Evolutionary conservation across 2,888 invertebrate genomes (phyloP).

Genomic region (Euplagia quadripunctaria): DNA sequence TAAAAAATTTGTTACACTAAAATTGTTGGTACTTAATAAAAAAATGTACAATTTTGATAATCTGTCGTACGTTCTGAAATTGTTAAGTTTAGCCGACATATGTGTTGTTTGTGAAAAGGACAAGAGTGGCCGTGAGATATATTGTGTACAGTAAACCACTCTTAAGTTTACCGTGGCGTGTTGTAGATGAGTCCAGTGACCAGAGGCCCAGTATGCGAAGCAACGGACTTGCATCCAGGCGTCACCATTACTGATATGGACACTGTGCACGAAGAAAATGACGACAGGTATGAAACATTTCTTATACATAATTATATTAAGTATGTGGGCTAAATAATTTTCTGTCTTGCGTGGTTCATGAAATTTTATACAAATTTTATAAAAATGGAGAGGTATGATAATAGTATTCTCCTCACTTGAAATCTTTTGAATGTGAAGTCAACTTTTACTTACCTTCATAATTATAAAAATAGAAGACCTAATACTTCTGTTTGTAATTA

Average conservation of each 20-base stretch:
- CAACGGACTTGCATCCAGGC: slow-evolving; percentile 72
- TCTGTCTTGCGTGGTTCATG: neutral
- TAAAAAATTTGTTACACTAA: too few relatives aligned
- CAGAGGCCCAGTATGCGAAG: slow-evolving; percentile 71
- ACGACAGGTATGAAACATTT: slow-evolving; percentile 71
- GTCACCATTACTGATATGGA: slow-evolving; percentile 84
- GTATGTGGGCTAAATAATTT: slow-evolving; percentile 17
- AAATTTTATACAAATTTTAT: neutral
- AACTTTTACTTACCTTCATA: neutral
- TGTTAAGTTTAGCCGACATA: neutral
- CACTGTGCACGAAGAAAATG: slow-evolving; percentile 84
- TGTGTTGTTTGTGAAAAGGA: slow-evolving; percentile 16
- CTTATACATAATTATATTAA: neutral
- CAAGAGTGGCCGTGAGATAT: slow-evolving; percentile 18
- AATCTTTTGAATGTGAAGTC: too few relatives aligned
- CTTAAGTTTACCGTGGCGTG: slow-evolving; percentile 31
- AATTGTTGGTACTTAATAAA: neutral
- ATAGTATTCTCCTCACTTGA: too few relatives aligned
- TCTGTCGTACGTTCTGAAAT: neutral
- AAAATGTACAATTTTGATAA: neutral
- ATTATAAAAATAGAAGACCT: neutral
- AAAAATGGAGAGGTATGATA: too few relatives aligned
- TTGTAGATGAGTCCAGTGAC: slow-evolving; percentile 79
- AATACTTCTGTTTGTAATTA: neutral
- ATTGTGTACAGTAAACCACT: slow-evolving; percentile 17